Conservation (phyloP, 1,140 invertebrate species). For the Pemphigus obesinymphae region DNA sequence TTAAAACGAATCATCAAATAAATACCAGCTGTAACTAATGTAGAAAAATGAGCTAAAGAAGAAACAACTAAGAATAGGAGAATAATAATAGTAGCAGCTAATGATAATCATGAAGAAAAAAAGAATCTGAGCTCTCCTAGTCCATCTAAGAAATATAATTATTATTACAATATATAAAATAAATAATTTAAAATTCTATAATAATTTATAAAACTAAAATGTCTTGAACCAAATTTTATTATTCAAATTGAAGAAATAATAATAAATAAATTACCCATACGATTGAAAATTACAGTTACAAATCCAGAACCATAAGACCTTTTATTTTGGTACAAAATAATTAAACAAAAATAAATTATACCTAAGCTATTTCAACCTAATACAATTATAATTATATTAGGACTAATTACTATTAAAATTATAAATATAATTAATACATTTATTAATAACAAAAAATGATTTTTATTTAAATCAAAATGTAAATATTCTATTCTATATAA, state of each 20-base stretch:
- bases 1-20: slow-evolving; percentile 66
- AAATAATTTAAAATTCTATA: background rate
- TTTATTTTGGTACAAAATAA: background rate
- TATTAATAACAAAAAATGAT: too few species aligned
- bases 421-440: too few species aligned
- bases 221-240: background rate
- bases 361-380: background rate
- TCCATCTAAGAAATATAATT: background rate
- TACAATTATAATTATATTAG: too few species aligned
- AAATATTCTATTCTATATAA: too few species aligned
- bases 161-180: too few species aligned
- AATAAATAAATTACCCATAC: background rate
- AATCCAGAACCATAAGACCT: background rate
- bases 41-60: slow-evolving; percentile 69
- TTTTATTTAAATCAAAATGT: too few species aligned
- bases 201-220: background rate
- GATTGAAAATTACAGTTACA: background rate
- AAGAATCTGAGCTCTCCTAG: background rate
- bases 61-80: slow-evolving; percentile 67
- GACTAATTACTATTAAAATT: too few species aligned
- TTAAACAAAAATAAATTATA: background rate
- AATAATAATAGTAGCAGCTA: too few species aligned
- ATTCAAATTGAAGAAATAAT: background rate
- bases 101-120: slow-evolving; percentile 57
- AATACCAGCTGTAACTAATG: slow-evolving; percentile 65